Conservation (phyloP, 1,140 invertebrate genomes). For the Luehdorfia chinensis region DNA sequence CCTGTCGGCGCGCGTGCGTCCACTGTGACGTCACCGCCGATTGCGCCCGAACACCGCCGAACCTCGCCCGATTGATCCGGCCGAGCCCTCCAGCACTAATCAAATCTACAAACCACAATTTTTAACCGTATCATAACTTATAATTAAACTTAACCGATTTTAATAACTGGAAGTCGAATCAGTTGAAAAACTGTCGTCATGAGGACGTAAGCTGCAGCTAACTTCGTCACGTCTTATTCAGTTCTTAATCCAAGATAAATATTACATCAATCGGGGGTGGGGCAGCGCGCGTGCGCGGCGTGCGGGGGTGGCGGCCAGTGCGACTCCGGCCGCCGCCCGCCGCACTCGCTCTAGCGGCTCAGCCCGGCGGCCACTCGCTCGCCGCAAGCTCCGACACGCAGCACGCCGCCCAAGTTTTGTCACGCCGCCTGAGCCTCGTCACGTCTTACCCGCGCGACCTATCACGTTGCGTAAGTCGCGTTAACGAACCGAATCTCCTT, state of each 20-base stretch:
- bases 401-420: constrained; percentile 30
- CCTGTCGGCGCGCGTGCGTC: constrained; percentile 72
- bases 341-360: constrained; percentile 51
- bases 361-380: constrained; percentile 65
- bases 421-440: constrained; percentile 36
- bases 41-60: constrained; percentile 38
- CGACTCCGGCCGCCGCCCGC: constrained; percentile 61
- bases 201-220: constrained; percentile 37
- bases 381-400: constrained; percentile 28
- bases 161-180: background rate
- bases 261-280: constrained; percentile 68
- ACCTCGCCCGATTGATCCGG: constrained; percentile 54
- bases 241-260: constrained; percentile 75
- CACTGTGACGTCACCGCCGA: constrained; percentile 55
- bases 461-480: constrained; percentile 66
- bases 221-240: constrained; percentile 40
- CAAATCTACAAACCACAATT: no score
- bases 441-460: constrained; percentile 51
- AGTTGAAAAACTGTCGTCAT: constrained; percentile 22
- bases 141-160: no score
- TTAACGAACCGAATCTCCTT: constrained; percentile 60
- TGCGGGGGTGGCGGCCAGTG: constrained; percentile 43
- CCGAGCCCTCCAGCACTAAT: constrained; percentile 23
- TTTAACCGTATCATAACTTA: no score
- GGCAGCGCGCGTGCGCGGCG: constrained; percentile 48